Percentiles rank a stretch among this genome's conserved stretches.
phyloP scores from a whole-genome alignment of 2,113 vertebrate genomes.

The Platanista minor region DNA sequence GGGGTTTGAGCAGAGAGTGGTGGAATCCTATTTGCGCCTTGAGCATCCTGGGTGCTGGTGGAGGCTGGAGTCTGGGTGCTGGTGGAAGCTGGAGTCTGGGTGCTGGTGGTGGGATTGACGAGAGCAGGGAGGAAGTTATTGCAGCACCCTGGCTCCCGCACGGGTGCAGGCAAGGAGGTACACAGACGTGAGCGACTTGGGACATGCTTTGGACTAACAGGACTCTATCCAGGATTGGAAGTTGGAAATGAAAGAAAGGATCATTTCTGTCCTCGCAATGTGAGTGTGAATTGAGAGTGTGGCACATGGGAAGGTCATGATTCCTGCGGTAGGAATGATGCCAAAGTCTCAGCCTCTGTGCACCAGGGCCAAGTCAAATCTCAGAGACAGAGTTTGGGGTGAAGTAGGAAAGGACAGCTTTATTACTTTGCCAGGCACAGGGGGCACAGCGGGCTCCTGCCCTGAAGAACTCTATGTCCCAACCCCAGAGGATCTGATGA shows the following conservation, averaged over 20 bases:
- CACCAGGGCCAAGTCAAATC: too few relatives aligned
- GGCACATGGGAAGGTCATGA: not conserved
- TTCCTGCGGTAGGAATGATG: too few relatives aligned
- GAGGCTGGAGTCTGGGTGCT: not conserved
- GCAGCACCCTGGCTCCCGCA: not conserved
- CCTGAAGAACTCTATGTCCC: too few relatives aligned
- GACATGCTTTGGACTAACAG: accelerated
- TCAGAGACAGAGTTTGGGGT: too few relatives aligned
- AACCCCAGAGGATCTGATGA: too few relatives aligned
- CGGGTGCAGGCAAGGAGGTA: not conserved
- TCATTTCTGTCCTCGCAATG: not conserved
- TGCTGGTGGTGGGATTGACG: not conserved
- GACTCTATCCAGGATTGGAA: not conserved
- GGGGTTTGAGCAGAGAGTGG: too few relatives aligned
- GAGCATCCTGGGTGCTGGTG: not conserved
- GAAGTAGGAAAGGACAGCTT: too few relatives aligned
- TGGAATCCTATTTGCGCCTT: not conserved
- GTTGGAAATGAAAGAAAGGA: not conserved
- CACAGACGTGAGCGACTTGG: not conserved
- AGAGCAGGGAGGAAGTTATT: not conserved
- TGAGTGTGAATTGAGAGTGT: not conserved
- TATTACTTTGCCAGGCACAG: too few relatives aligned
- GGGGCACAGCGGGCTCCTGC: too few relatives aligned
- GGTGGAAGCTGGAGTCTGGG: not conserved
- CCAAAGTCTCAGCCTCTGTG: too few relatives aligned